These are phyloP conservation scores for Glossophaga mutica DNA, from an alignment of 2,797 vertebrate species.

Conservation along the genomic window DNA sequence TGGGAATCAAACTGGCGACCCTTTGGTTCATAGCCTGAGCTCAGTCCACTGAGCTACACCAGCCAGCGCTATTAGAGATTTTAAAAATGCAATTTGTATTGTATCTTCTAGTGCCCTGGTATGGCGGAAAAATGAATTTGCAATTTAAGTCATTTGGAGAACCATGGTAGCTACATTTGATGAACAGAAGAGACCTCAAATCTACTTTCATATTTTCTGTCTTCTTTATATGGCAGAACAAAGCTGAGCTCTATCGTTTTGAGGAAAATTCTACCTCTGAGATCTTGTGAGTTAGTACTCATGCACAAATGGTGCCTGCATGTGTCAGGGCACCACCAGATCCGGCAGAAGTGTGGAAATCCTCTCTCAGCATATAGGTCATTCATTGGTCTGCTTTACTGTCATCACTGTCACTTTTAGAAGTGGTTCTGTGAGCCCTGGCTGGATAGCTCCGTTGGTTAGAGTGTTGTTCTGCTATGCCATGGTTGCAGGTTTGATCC, in stretches of 20 bases:
- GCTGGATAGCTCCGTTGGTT: not conserved
- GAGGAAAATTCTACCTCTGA: not conserved
- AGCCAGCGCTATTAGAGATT: not conserved
- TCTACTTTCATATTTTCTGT: not conserved
- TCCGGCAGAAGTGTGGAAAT: not conserved
- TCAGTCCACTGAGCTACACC: no score
- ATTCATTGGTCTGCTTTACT: not conserved
- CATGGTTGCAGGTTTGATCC: not conserved
- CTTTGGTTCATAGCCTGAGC: no score
- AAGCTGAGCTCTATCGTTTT: not conserved
- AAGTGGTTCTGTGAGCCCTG: not conserved
- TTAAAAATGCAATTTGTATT: constrained; percentile 6
- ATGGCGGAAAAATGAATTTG: not conserved
- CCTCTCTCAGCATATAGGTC: not conserved
- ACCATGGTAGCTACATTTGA: not conserved
- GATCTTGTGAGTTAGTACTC: not conserved
- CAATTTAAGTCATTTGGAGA: not conserved
- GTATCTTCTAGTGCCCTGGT: not conserved
- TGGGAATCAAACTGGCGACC: no score
- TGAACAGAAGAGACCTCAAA: not conserved
- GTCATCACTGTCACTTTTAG: constrained; percentile 11
- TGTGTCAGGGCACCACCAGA: not conserved
- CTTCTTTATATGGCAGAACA: not conserved
- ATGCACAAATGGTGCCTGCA: not conserved
- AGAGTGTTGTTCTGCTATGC: not conserved